phyloP scores from a whole-genome alignment of 2,888 invertebrate genomes.

The Imbricaverruca yamaguchii region DNA sequence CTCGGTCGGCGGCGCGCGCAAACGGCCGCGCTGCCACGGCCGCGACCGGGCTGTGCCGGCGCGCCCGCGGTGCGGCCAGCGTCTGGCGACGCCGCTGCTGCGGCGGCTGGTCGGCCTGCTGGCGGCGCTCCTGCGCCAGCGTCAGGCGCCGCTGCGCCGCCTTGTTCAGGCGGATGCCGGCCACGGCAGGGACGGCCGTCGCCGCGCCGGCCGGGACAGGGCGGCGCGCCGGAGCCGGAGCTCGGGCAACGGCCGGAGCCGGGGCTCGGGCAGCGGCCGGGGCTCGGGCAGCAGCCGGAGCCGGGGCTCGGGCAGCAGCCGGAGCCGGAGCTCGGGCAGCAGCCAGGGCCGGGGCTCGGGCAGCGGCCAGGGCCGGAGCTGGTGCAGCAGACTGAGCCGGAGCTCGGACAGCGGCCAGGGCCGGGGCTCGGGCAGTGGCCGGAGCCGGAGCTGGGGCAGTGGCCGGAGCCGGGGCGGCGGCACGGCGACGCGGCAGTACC shows the following conservation, averaged over 20 bases:
- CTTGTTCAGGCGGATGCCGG: background rate
- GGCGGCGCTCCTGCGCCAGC: too few relatives aligned
- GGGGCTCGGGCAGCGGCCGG: too few relatives aligned
- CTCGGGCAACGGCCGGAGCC: too few relatives aligned
- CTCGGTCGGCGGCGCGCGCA: background rate
- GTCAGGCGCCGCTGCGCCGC: conserved; percentile 16
- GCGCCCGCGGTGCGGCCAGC: background rate
- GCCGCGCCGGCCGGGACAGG: background rate
- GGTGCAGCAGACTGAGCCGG: background rate
- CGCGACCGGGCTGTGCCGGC: background rate
- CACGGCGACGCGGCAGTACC: background rate
- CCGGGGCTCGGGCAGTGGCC: background rate
- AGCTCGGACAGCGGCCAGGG: background rate
- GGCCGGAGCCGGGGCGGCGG: background rate
- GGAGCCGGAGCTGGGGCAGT: background rate
- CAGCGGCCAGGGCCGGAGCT: background rate
- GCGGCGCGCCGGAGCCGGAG: too few relatives aligned
- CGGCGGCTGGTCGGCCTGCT: background rate
- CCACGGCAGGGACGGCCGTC: background rate
- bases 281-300: too few relatives aligned
- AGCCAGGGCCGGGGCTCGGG: too few relatives aligned
- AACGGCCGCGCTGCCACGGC: background rate
- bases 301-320: background rate
- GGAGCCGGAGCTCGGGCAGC: too few relatives aligned
- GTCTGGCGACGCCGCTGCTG: background rate